Conservation (phyloP, 2,797 vertebrate species). For the Microctenopoma steveboyesi region DNA sequence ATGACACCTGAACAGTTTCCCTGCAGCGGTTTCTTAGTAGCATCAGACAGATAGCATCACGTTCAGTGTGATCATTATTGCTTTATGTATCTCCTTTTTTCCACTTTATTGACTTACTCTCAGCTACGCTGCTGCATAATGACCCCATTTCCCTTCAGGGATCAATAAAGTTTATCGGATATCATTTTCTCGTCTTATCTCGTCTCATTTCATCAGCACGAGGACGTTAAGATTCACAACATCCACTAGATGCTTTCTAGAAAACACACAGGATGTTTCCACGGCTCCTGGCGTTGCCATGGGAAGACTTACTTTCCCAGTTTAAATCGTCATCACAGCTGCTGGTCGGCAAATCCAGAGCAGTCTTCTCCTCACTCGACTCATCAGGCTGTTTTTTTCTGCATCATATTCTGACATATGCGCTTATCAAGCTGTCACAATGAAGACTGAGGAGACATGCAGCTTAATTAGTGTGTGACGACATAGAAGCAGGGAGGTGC, state of each 20-base stretch:
- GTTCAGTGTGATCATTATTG: neutral
- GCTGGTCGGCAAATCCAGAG: neutral
- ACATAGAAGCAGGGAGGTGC: neutral
- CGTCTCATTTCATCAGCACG: constrained; percentile 4
- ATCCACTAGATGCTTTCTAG: neutral
- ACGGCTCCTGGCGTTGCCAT: no score
- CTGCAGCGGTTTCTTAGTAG: neutral
- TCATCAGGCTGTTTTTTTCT: no score
- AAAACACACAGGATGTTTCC: no score
- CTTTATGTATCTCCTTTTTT: neutral
- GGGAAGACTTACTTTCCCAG: no score
- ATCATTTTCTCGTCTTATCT: constrained; percentile 11
- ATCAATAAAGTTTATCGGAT: constrained; percentile 42
- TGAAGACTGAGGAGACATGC: neutral
- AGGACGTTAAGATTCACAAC: neutral
- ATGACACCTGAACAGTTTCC: neutral
- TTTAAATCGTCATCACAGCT: neutral
- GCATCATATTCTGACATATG: neutral
- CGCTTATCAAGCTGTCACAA: constrained; percentile 25
- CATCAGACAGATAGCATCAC: neutral
- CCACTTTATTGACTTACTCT: constrained; percentile 2
- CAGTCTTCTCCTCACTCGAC: no score
- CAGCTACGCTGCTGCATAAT: neutral
- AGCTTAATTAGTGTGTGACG: constrained; percentile 17
- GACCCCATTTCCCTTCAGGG: constrained; percentile 11